phyloP scores from a whole-genome alignment of 2,113 vertebrate genomes.

The Cinclus mexicanus region DNA sequence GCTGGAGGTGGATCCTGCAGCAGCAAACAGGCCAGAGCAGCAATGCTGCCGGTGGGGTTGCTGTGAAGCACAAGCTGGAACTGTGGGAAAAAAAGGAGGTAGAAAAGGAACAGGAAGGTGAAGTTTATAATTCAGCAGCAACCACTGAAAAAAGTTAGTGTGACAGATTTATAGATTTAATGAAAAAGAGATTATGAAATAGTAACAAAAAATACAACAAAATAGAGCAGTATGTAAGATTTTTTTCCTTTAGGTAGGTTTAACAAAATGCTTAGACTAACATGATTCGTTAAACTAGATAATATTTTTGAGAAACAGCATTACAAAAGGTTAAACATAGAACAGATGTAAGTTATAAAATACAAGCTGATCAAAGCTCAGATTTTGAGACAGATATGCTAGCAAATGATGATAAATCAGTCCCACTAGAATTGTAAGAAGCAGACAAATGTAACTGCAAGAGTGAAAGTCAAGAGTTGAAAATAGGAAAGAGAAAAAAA shows the following conservation, averaged over 20 bases:
- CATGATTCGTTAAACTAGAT: conserved; percentile 83
- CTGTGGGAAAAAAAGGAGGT: neutral
- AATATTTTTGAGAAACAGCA: conserved; percentile 92
- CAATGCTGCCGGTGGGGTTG: conserved; percentile 36
- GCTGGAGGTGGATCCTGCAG: conserved; percentile 8
- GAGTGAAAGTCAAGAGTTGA: conserved; percentile 78
- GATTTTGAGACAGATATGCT: conserved; percentile 92
- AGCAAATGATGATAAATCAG: conserved; percentile 99
- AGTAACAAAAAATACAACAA: conserved; percentile 30
- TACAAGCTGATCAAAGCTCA: conserved; percentile 97
- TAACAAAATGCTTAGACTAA: conserved; percentile 76
- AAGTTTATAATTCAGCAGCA: conserved; percentile 20
- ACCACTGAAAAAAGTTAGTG: conserved; percentile 35
- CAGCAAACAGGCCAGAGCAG: neutral
- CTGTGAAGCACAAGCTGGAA: neutral
- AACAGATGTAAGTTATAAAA: conserved; percentile 99
- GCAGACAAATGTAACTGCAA: conserved; percentile 90
- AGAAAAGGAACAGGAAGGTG: neutral
- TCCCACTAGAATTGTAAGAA: conserved; percentile 92
- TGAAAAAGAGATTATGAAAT: conserved; percentile 15
- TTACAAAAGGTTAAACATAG: conserved; percentile 95
- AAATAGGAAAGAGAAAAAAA: conserved; percentile 46
- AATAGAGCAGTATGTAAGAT: conserved; percentile 1
- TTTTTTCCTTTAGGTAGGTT: neutral
- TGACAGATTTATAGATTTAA: conserved; percentile 47